Percentiles rank a stretch among this genome's conserved stretches.
phyloP scores from a whole-genome alignment of 2,113 vertebrate species.

The Pelmatolapia mariae region DNA sequence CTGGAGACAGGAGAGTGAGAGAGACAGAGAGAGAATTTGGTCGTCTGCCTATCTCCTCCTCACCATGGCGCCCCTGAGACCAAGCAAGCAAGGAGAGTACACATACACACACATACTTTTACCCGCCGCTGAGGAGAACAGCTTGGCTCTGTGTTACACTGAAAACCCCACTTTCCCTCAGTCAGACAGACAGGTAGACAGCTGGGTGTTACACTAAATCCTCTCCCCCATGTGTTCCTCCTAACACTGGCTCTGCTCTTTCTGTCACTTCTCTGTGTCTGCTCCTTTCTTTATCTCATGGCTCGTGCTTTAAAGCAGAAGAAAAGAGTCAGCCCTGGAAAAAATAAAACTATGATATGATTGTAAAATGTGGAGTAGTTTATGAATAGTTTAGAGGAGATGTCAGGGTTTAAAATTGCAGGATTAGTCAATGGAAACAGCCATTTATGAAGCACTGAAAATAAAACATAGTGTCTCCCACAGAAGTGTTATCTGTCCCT shows the following conservation, averaged over 20 bases:
- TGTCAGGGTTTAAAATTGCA: background rate
- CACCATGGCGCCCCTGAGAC: slow-evolving; percentile 54
- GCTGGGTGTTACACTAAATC: slow-evolving; percentile 54
- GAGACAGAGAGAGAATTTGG: slow-evolving; percentile 35
- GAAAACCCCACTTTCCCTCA: slow-evolving; percentile 49
- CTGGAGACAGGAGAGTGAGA: slow-evolving; percentile 14
- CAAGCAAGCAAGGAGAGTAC: slow-evolving; percentile 27
- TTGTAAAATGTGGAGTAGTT: background rate
- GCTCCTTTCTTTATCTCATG: slow-evolving; percentile 32
- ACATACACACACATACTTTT: slow-evolving; percentile 16
- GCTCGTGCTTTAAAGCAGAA: background rate
- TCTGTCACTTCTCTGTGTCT: slow-evolving; percentile 26
- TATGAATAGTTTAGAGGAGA: background rate
- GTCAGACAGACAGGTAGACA: slow-evolving; percentile 57
- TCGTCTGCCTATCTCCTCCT: slow-evolving; percentile 57
- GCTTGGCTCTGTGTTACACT: slow-evolving; percentile 44
- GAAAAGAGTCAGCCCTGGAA: background rate
- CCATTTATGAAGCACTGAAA: background rate
- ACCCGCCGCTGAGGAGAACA: slow-evolving; percentile 21
- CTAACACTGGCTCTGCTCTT: slow-evolving; percentile 21
- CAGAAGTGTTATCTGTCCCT: slow-evolving; percentile 4
- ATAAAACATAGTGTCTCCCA: slow-evolving; percentile 5
- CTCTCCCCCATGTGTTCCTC: slow-evolving; percentile 40
- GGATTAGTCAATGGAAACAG: background rate
- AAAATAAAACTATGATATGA: background rate